Base-by-base conservation (phyloP, 37 sponge, comb jelly and placozoan species). In the Chondrosia reniformis region DNA sequence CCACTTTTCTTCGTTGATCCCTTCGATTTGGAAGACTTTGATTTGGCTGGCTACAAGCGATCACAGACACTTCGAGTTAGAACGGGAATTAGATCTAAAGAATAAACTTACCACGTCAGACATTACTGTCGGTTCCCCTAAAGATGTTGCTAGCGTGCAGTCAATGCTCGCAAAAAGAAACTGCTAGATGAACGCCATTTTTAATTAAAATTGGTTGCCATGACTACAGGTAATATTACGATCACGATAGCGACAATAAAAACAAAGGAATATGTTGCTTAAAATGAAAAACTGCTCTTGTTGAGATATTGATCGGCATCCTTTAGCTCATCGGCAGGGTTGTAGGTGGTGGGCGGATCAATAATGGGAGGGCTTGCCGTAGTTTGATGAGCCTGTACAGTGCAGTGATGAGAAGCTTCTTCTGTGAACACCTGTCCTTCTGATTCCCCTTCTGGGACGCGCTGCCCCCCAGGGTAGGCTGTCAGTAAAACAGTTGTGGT, bases 401-500 rank as follows among this genome's bases (percentile, higher is more conserved):
- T 56, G 17, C 24, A 54, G 17, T 12, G 21, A 5, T 49, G 31
- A 30, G 17, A 27, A 6, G 21, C 56, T 25, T 55, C 55, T 19
- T 46, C 76, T 49, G 41, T 25, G 1, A n/a, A 24, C 25, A 43
- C 42, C 61, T 59, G 61, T 10, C 15, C 15, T 9, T 43, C 24
- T 9, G 42, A 24, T 24, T 69, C 72, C 6, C 42, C 72, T 6
- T 38, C 42, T 39, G 72, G 72, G 7, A 69, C 17, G 38, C 72
- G 38, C 22, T 90, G 90, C 0, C 86, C 86, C 13, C 90, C 86
- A 2, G 90, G 90, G 65, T 90, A 90, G 37, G 90, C 90, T 0
- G 90, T 90, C 41, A 90, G 90, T 33, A 90, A 83, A 15, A 90
- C 90, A 31, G 90, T 90, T 12, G 90, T 90, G 45, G 90, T 90